Percentiles rank a stretch among this genome's conserved stretches.
phyloP scores from a whole-genome alignment of 2,113 vertebrate genomes.

The Amphilophus citrinellus region DNA sequence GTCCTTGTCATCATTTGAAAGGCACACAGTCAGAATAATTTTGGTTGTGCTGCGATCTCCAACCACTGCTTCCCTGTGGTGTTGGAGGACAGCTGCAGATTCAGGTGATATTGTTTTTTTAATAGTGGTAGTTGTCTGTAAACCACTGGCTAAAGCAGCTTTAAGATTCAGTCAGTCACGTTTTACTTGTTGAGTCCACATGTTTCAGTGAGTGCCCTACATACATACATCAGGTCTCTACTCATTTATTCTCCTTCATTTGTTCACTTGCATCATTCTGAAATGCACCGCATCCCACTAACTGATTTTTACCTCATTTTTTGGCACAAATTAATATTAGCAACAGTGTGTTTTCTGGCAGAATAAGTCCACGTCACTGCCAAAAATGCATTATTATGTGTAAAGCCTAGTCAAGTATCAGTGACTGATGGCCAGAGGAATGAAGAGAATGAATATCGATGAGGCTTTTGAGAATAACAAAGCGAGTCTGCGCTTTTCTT shows the following conservation, averaged over 20 bases:
- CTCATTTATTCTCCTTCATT: neutral
- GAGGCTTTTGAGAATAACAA: slow-evolving; percentile 13
- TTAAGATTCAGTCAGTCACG: too few species aligned
- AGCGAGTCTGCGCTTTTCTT: slow-evolving; percentile 6
- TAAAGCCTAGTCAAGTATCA: slow-evolving; percentile 26
- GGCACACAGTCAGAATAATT: too few species aligned
- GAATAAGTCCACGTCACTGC: neutral
- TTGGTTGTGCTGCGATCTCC: too few species aligned
- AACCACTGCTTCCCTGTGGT: too few species aligned
- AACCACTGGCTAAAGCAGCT: too few species aligned
- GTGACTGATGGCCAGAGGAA: slow-evolving; percentile 35
- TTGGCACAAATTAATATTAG: slow-evolving; percentile 3
- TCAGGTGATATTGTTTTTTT: neutral
- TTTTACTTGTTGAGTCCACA: neutral
- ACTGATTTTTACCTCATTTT: slow-evolving; percentile 8
- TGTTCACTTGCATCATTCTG: neutral
- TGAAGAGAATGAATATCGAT: slow-evolving; percentile 24
- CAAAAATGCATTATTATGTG: slow-evolving; percentile 16
- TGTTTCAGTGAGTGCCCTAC: neutral
- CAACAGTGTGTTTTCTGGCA: slow-evolving; percentile 22
- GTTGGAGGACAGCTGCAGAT: neutral
- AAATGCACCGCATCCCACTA: neutral
- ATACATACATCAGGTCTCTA: neutral
- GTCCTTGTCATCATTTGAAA: too few species aligned
- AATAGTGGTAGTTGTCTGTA: too few species aligned